phyloP scores from a whole-genome alignment of 2,113 vertebrate genomes.

The Tetrao urogallus region DNA sequence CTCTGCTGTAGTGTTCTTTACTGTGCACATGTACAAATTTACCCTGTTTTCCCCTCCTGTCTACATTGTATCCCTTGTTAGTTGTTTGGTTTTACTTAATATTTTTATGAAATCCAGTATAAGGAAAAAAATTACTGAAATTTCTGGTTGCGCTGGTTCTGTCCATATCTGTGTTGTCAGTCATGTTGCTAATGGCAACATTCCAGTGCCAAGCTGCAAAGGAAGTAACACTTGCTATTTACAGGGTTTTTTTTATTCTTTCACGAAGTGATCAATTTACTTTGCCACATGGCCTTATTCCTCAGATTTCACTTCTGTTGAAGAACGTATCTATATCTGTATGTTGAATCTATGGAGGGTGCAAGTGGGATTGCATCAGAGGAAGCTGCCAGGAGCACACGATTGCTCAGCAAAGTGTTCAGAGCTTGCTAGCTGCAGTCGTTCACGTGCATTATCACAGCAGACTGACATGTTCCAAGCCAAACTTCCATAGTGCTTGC shows the following conservation, averaged over 20 bases:
- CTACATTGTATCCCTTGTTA: not conserved
- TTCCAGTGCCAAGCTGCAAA: conserved; percentile 1
- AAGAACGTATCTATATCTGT: not conserved
- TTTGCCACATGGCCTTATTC: not conserved
- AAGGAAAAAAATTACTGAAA: not conserved
- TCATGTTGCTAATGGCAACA: not conserved
- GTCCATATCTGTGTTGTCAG: not conserved
- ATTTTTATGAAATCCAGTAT: not conserved
- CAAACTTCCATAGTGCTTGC: not conserved
- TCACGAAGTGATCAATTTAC: not conserved
- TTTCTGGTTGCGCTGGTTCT: conserved; percentile 32
- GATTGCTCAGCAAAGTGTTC: not conserved
- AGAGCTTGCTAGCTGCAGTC: not conserved
- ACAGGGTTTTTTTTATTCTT: not conserved
- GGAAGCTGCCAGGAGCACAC: not conserved
- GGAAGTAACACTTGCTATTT: conserved; percentile 13
- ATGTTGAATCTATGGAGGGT: not conserved
- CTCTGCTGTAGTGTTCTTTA: not conserved
- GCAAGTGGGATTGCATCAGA: not conserved
- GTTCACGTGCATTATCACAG: not conserved
- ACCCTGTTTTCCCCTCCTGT: not conserved
- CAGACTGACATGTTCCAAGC: not conserved
- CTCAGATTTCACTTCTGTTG: not conserved
- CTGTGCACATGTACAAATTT: not conserved
- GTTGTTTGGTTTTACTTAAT: not conserved